These are phyloP conservation scores for Zaprionus lachaisei DNA, from an alignment of 1,140 invertebrate genomes.

Conservation along the genomic window DNA sequence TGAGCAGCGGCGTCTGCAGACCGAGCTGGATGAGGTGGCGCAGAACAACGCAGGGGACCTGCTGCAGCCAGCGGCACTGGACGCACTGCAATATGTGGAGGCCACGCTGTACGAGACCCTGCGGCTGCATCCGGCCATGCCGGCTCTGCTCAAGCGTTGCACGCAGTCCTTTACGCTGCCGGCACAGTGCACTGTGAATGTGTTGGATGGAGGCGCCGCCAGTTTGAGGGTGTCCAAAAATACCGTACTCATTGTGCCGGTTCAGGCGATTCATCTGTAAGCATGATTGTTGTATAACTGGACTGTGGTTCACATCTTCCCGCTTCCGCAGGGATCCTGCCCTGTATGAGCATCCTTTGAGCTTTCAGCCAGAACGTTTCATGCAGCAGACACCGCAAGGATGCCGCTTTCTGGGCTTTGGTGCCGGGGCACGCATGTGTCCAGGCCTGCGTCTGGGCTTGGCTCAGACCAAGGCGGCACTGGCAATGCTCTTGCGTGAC, in stretches of 20 bases:
- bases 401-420: conserved; percentile 89
- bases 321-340: conserved; percentile 86
- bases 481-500: conserved; percentile 60
- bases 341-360: conserved; percentile 86
- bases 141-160: conserved; percentile 65
- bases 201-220: not conserved
- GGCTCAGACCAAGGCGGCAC: conserved; percentile 85
- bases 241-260: conserved; percentile 58
- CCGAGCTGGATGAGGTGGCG: conserved; percentile 85
- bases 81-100: conserved; percentile 85
- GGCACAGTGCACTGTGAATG: conserved; percentile 12
- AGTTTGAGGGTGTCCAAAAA: conserved; percentile 28
- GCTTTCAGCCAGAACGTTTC: conserved; percentile 88
- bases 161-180: conserved; percentile 55
- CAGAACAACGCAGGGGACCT: conserved; percentile 71
- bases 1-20: conserved; percentile 85
- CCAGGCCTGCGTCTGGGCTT: conserved; percentile 87
- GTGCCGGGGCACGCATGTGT: conserved; percentile 89
- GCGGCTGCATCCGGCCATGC: conserved; percentile 68
- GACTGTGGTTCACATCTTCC: too few relatives aligned
- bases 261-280: conserved; percentile 66
- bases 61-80: conserved; percentile 83
- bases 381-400: conserved; percentile 85
- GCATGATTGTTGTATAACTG: not conserved
- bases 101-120: conserved; percentile 67